Evolutionary conservation across 2,888 invertebrate genomes (phyloP).

Genomic region (Drosophila tripunctata): DNA sequence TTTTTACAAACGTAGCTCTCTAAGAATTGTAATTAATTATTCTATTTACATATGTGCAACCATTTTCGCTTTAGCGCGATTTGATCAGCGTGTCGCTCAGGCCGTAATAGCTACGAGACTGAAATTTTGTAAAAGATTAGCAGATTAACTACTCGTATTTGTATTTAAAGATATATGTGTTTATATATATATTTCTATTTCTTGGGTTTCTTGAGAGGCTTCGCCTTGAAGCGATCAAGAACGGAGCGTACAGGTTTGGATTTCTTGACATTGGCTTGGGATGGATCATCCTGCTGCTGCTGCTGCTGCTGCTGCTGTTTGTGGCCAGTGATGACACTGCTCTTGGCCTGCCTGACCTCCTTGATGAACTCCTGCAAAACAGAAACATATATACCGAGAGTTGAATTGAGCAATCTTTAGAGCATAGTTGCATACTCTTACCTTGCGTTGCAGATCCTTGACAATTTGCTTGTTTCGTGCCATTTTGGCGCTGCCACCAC

Average conservation of each 20-base stretch:
- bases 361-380: constrained; percentile 85
- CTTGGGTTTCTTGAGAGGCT: not conserved
- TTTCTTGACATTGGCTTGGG: constrained; percentile 7
- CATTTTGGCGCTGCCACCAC: constrained; percentile 90
- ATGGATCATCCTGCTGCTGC: constrained; percentile 60
- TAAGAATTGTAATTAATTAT: too few species aligned
- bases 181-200: too few species aligned
- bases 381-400: too few species aligned
- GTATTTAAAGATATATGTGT: too few species aligned
- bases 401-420: too few species aligned
- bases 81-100: too few species aligned
- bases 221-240: constrained; percentile 81
- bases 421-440: constrained; percentile 69
- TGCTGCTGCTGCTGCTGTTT: constrained; percentile 35
- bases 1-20: too few species aligned
- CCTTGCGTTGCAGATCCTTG: constrained; percentile 87
- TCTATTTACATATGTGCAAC: too few species aligned
- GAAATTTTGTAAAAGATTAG: too few species aligned
- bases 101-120: too few species aligned
- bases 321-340: constrained; percentile 76
- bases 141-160: too few species aligned
- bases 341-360: constrained; percentile 84
- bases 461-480: constrained; percentile 91
- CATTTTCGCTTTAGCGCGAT: too few species aligned
- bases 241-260: constrained; percentile 81